These are phyloP conservation scores for Stigmatopora nigra DNA, from an alignment of 2,113 vertebrate genomes.

Conservation along the genomic window DNA sequence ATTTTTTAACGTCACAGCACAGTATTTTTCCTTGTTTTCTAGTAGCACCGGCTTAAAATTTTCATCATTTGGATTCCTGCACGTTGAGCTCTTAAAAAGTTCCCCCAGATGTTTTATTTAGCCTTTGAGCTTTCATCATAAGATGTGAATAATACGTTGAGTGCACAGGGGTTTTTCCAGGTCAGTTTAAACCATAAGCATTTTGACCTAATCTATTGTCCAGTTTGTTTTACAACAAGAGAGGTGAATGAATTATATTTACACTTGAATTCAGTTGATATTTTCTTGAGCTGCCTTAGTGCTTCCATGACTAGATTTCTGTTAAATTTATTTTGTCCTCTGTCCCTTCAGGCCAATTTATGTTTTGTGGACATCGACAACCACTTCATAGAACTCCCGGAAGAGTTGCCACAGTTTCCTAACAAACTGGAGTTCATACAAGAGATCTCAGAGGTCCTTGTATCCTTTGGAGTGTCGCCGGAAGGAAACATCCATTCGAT, in stretches of 20 bases:
- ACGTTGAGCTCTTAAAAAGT: constrained; percentile 3
- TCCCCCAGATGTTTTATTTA: constrained; percentile 19
- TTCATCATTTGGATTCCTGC: constrained; percentile 4
- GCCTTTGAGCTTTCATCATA: not conserved
- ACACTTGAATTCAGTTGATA: not conserved
- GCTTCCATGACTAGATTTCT: not conserved
- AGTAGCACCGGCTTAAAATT: not conserved
- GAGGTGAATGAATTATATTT: not conserved
- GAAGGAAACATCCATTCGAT: constrained; percentile 85
- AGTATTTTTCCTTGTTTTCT: not conserved
- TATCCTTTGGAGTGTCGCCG: constrained; percentile 85
- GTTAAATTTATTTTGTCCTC: not conserved
- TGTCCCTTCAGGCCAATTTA: constrained; percentile 80
- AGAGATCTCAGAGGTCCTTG: constrained; percentile 92
- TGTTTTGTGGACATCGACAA: constrained; percentile 99
- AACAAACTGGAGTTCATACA: constrained; percentile 97
- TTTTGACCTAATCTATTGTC: not conserved
- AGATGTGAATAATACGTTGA: not conserved
- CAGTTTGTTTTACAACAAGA: not conserved
- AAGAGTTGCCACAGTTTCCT: constrained; percentile 96
- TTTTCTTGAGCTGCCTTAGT: not conserved
- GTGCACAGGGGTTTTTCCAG: constrained; percentile 1
- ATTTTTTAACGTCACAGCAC: not conserved
- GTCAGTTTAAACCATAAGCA: not conserved
- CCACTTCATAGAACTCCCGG: constrained; percentile 94